A percentile compares a stretch with the other conserved stretches of the same genome.
These are phyloP conservation scores for Hypomecis punctinalis DNA, from an alignment of 2,888 invertebrate species.

Conservation along the genomic window DNA sequence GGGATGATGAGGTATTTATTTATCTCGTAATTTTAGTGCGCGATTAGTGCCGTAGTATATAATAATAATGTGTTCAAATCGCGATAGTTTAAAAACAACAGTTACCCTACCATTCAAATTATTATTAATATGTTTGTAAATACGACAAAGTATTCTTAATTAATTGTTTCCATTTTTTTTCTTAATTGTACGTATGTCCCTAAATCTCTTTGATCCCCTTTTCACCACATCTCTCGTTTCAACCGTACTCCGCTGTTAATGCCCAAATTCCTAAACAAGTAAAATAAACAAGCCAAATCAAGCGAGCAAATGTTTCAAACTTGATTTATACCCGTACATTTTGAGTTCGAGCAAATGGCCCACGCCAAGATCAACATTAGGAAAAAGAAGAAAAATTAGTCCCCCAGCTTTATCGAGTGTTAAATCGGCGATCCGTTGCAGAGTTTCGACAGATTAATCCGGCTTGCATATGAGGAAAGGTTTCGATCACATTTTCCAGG, in stretches of 20 bases:
- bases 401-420: constrained; percentile 63
- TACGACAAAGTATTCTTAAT: too few species aligned
- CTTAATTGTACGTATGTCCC: not conserved
- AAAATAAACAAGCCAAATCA: constrained; percentile 34
- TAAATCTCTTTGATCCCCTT: constrained; percentile 3
- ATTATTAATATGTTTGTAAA: too few species aligned
- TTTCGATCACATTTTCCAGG: constrained; percentile 53
- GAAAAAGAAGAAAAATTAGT: constrained; percentile 58
- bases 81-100: too few species aligned
- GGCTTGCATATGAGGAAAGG: constrained; percentile 53
- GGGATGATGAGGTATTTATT: too few species aligned
- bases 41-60: too few species aligned
- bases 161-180: too few species aligned
- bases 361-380: constrained; percentile 35
- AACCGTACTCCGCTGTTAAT: constrained; percentile 12
- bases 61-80: too few species aligned
- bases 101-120: too few species aligned
- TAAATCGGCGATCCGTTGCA: constrained; percentile 68
- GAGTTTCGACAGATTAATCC: constrained; percentile 66
- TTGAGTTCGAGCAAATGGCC: constrained; percentile 32
- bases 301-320: constrained; percentile 31
- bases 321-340: constrained; percentile 29
- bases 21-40: too few species aligned
- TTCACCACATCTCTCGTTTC: constrained; percentile 6
- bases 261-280: constrained; percentile 22